Evolutionary conservation across 2,113 vertebrate genomes (phyloP), one percentile per base, ranked within the genome.

Genomic region (Pleuronectes platessa): DNA sequence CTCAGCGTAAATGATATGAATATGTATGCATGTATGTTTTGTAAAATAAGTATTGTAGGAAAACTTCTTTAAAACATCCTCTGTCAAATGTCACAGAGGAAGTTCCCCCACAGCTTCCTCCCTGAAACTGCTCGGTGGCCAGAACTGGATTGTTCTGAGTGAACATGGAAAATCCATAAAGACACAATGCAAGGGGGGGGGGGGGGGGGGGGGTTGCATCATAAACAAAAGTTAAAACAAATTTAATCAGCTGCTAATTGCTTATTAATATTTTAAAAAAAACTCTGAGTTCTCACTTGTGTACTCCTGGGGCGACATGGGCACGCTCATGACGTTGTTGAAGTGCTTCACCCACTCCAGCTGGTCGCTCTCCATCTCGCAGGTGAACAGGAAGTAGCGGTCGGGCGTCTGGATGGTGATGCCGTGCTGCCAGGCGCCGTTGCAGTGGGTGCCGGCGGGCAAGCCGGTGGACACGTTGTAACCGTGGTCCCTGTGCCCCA

Each of bases 301-400:
- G 86, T 95, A 96, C 67, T 98, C 97, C 89, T 97, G 95, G 0
- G 96, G 96, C 6, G 96, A 96, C 97, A 97, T 98, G 65, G 79
- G 85, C 51, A 94, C 89, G 20, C 63, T 90, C 61, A 97, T 91
- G 82, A 97, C 66, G 0, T 89, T 63, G 5, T 77, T 93, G 87
- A 98, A 97, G 76, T 90, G 93, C n/a, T 87, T 71, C 7, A 96
- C 78, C 96, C 97, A 98, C 5, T 95, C 95, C 82, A 93, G 89
- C 78, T 95, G 96, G 13, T 98, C 97, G 9, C 18, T 7, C 83
- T 97, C 96, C 0, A 93, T 94, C 88, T 97, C 96, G 0, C 97
- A 98, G 26, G 95, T 96, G 63, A 97, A 97, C 73, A 96, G 93
- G 92, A 96, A 98, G 73, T 90, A 91, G 69, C 97, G 95, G 0